Conservation (phyloP, 2,888 invertebrate genomes). For the Rhagophthalmus giganteus region DNA sequence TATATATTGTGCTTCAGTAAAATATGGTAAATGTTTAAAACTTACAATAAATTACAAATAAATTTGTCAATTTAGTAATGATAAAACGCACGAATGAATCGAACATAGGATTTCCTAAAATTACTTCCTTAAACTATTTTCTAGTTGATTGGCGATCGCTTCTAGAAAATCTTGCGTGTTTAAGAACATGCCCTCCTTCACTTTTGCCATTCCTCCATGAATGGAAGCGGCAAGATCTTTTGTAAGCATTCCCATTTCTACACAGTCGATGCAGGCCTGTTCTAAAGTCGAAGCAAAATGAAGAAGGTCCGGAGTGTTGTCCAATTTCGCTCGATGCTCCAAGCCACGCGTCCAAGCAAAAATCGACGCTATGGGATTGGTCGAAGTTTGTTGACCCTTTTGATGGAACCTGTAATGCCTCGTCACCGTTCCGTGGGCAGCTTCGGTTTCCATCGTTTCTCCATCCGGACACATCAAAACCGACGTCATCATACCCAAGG, state of each 20-base stretch:
- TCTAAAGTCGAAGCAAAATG: conserved; percentile 73
- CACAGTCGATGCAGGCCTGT: conserved; percentile 80
- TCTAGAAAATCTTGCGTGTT: conserved; percentile 85
- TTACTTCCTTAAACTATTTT: conserved; percentile 53
- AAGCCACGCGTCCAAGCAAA: conserved; percentile 90
- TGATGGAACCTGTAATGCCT: conserved; percentile 85
- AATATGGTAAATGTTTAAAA: too few species aligned
- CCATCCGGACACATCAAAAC: conserved; percentile 88
- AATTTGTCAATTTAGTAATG: too few species aligned
- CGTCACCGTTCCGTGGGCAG: conserved; percentile 91
- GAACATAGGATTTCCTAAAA: conserved; percentile 1
- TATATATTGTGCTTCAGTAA: too few species aligned
- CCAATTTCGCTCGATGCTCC: conserved; percentile 80
- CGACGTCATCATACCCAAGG: conserved; percentile 88
- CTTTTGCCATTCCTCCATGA: conserved; percentile 79
- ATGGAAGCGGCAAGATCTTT: conserved; percentile 88
- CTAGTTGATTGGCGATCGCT: conserved; percentile 75
- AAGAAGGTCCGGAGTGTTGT: conserved; percentile 73
- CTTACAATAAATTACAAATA: too few species aligned
- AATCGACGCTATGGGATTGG: conserved; percentile 89
- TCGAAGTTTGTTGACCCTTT: conserved; percentile 83
- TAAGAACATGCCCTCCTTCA: conserved; percentile 80
- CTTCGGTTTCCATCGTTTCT: conserved; percentile 87
- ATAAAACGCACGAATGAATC: too few species aligned
- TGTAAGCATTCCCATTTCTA: conserved; percentile 83